Conservation (phyloP, 2,113 vertebrate genomes). For the Aldabrachelys gigantea region DNA sequence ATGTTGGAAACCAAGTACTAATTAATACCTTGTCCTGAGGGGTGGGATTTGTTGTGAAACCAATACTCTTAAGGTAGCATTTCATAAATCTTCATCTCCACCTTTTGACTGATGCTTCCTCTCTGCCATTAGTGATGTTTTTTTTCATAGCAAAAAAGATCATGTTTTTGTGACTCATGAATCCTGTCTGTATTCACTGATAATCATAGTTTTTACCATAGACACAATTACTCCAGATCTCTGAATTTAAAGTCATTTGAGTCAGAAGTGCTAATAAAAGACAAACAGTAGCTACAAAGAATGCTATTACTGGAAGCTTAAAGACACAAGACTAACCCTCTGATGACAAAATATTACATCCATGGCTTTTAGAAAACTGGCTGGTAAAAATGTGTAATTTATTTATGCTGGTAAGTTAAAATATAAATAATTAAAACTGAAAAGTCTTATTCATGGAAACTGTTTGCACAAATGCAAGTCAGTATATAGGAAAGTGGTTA, state of each 20-base stretch:
- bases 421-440: background rate
- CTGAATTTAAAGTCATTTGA: background rate
- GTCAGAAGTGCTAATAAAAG: background rate
- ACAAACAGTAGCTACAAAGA: background rate
- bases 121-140: background rate
- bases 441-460: background rate
- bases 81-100: conserved; percentile 21
- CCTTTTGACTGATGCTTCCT: background rate
- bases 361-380: background rate
- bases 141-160: background rate
- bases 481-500: background rate
- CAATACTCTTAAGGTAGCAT: conserved; percentile 4
- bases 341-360: background rate
- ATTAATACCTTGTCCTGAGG: conserved; percentile 48
- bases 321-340: background rate
- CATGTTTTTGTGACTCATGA: background rate
- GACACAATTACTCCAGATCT: background rate
- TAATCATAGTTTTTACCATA: accelerated
- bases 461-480: background rate
- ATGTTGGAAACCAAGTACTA: conserved; percentile 29
- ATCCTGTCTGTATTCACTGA: background rate
- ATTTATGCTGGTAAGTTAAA: background rate
- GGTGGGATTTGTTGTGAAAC: conserved; percentile 1
- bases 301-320: background rate
- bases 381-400: background rate